phyloP scores from a whole-genome alignment of 1,140 invertebrate genomes.

The Drosophila melanogaster region DNA sequence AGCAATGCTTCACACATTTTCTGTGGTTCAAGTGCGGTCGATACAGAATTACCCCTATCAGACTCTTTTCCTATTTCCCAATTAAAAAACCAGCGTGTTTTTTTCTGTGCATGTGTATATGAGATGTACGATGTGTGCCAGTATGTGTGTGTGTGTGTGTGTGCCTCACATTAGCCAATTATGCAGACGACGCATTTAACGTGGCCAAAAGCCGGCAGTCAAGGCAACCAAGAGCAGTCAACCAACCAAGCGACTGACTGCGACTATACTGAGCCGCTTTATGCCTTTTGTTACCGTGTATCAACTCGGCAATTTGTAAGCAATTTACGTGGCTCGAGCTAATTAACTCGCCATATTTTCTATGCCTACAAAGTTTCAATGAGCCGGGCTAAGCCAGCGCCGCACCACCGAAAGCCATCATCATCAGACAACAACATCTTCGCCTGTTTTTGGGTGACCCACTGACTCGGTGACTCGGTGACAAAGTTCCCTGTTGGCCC shows the following conservation, averaged over 20 bases:
- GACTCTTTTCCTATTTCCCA: neutral
- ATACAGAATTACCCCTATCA: conserved; percentile 24
- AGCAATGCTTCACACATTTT: conserved; percentile 22
- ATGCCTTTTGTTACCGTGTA: conserved; percentile 49
- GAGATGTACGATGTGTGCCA: neutral
- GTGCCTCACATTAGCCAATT: conserved; percentile 36
- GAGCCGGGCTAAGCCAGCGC: conserved; percentile 42
- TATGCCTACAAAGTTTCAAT: conserved; percentile 76
- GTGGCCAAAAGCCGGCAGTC: conserved; percentile 18
- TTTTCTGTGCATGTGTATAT: conserved; percentile 6
- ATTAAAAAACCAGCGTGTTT: conserved; percentile 15
- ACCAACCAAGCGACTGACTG: conserved; percentile 23
- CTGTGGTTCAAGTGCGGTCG: conserved; percentile 15
- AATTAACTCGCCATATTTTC: conserved; percentile 77
- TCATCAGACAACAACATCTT: conserved; percentile 26
- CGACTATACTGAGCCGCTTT: conserved; percentile 23
- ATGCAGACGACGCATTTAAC: conserved; percentile 42
- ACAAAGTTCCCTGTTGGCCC: conserved; percentile 72
- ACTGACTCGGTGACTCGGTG: conserved; percentile 74
- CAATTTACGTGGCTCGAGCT: conserved; percentile 71
- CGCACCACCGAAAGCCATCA: conserved; percentile 1
- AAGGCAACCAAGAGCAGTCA: conserved; percentile 35
- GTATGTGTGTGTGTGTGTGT: conserved; percentile 12
- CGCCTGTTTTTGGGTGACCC: conserved; percentile 31
- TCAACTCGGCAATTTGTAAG: conserved; percentile 65